Base-by-base conservation (phyloP, 92 coral and sea anemone genomes). In the Plumapathes pennacea region DNA sequence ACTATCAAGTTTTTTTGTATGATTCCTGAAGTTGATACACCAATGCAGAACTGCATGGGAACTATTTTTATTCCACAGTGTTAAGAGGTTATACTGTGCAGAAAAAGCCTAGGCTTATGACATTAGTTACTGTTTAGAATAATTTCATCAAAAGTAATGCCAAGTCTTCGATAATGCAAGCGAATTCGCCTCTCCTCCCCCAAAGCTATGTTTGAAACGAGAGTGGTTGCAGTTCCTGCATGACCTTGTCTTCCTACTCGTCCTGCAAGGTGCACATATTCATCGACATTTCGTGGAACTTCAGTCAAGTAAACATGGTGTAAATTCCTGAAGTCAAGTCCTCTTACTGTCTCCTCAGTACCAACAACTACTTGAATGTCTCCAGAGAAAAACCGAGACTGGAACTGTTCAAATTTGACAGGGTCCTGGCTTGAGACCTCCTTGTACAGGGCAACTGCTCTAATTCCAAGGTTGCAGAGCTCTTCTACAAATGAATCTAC, bases 171-270 rank as follows among this genome's bases (percentile, higher is more conserved):
- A 59, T 82, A 87, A 57, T 72, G 69, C 50, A 87, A 46, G 36
- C 63, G 50, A 36, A 87, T 41, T 53, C 96, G 63, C 5, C 79
- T 64, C 21, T 87, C 81, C 15, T 77, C 96, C n/a, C 85, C 81
- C 12, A 42, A 53, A 12, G 41, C 78, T 38, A 39, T 57, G 14
- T 32, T 60, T 14, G 82, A 69, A 15, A 87, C 84, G 45, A 87
- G 50, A 14, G 96, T 87, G 2, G 86, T 87, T 3, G 85, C 71
- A 22, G 96, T 87, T 2, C 96, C 96, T 14, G 30, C 59, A 20
- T 64, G 78, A 2, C 83, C 90, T 50, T 87, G 96, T 10, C 96
- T 70, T 38, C 96, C 96, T 43, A 87, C 96, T n/a, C 96, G 70
- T 17, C 96, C 96, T 4, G 89, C 78, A 10, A 82, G 72, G 34